These are phyloP conservation scores for Platynereis dumerilii DNA, from an alignment of 2,888 invertebrate genomes.

Conservation along the genomic window DNA sequence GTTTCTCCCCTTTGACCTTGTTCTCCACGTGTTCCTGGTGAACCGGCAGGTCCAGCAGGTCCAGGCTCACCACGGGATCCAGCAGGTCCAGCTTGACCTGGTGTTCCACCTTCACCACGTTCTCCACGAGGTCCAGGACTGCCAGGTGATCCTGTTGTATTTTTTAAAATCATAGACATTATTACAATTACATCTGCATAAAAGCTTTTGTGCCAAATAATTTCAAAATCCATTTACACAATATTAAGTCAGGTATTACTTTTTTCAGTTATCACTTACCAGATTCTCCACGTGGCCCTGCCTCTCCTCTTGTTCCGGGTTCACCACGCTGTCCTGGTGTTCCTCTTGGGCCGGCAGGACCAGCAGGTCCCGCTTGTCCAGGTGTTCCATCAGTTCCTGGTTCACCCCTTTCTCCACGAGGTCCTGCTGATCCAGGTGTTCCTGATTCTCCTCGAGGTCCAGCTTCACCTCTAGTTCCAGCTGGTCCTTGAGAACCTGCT, in stretches of 20 bases:
- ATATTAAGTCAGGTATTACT: too few species aligned
- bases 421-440: constrained; percentile 38
- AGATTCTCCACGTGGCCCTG: constrained; percentile 20
- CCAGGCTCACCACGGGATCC: constrained; percentile 25
- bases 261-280: background rate
- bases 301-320: constrained; percentile 26
- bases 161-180: background rate
- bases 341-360: constrained; percentile 27
- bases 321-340: constrained; percentile 23
- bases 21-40: constrained; percentile 28
- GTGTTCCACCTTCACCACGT: constrained; percentile 6
- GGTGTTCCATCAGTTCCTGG: constrained; percentile 70
- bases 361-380: constrained; percentile 33
- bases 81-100: constrained; percentile 14
- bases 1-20: constrained; percentile 31
- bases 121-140: constrained; percentile 9
- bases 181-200: too few species aligned
- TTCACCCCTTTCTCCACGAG: constrained; percentile 28
- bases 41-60: constrained; percentile 27
- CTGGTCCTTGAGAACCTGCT: constrained; percentile 19
- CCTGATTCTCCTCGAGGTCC: constrained; percentile 67
- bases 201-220: too few species aligned
- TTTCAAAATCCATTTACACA: too few species aligned
- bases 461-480: constrained; percentile 42
- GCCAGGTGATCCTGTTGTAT: constrained; percentile 17